Percentiles rank a stretch among this genome's conserved stretches.
These are phyloP conservation scores for Linhomoeus sp. DNA, from an alignment of 2,888 invertebrate species.

Conservation along the genomic window DNA sequence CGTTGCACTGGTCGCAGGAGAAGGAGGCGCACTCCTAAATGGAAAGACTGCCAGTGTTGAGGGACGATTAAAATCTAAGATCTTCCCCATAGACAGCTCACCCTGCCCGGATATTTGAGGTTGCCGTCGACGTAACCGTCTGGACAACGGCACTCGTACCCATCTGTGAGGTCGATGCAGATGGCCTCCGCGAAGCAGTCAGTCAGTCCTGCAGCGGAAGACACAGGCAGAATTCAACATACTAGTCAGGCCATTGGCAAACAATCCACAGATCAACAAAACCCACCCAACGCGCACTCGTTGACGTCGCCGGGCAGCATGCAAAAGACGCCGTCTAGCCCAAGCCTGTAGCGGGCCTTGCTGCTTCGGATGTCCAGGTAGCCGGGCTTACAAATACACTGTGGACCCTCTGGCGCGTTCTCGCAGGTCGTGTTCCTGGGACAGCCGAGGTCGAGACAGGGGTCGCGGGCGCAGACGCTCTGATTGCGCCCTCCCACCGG, in stretches of 20 bases:
- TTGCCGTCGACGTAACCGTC: conserved; percentile 19
- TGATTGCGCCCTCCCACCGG: conserved; percentile 19
- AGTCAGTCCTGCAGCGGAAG: too few relatives aligned
- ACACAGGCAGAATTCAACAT: too few relatives aligned
- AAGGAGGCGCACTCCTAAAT: conserved; percentile 2
- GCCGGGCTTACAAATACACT: conserved; percentile 71
- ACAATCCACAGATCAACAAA: too few relatives aligned
- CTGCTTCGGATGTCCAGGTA: conserved; percentile 42
- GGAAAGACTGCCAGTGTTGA: too few relatives aligned
- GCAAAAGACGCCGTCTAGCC: conserved; percentile 12
- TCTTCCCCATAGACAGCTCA: too few relatives aligned
- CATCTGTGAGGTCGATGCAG: conserved; percentile 20
- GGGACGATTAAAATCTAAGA: too few relatives aligned
- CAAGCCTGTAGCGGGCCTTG: background rate
- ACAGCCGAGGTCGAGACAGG: conserved; percentile 42
- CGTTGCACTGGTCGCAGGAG: conserved; percentile 15
- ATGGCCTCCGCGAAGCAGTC: conserved; percentile 25
- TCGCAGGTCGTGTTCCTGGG: conserved; percentile 73
- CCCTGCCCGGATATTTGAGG: conserved; percentile 12
- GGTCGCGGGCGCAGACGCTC: conserved; percentile 20
- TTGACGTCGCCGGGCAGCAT: conserved; percentile 21
- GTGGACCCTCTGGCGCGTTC: conserved; percentile 70
- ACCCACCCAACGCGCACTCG: conserved; percentile 26
- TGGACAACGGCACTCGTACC: conserved; percentile 24
- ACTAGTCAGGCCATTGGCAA: too few relatives aligned